phyloP scores from a whole-genome alignment of 2,797 vertebrate genomes.

The Propithecus perrieri region DNA sequence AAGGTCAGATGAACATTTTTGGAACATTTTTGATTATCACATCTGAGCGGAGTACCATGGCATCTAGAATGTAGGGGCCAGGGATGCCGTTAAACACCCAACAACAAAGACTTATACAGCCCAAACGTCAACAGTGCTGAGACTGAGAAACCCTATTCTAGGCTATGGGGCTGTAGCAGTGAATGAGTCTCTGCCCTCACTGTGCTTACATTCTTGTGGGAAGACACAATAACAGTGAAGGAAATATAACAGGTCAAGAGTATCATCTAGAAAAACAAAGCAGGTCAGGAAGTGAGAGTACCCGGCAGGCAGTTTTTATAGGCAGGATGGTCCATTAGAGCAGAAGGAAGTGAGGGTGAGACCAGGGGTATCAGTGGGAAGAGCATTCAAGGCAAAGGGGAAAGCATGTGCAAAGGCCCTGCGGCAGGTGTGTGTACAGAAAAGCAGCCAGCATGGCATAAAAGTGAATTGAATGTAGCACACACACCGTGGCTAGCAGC shows the following conservation, averaged over 20 bases:
- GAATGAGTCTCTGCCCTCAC: not conserved
- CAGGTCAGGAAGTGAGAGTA: not conserved
- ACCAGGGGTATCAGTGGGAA: not conserved
- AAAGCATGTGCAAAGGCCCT: not conserved
- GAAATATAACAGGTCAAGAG: not conserved
- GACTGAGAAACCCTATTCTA: not conserved
- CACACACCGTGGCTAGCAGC: not conserved
- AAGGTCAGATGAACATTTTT: not conserved
- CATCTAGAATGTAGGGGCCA: not conserved
- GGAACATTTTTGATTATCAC: not conserved
- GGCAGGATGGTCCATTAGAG: not conserved
- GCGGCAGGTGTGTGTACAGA: not conserved
- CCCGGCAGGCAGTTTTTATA: not conserved
- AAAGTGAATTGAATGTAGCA: not conserved
- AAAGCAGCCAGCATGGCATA: not conserved
- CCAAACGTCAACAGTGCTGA: not conserved
- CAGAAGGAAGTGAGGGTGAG: not conserved
- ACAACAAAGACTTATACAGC: accelerated
- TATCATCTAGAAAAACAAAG: not conserved
- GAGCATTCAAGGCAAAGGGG: not conserved
- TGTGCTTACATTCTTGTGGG: not conserved
- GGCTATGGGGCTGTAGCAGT: not conserved
- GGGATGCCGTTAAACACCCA: too few relatives aligned
- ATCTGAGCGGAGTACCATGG: accelerated
- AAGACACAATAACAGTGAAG: not conserved